These are phyloP conservation scores for Scytalopus superciliaris DNA, from an alignment of 2,113 vertebrate species.

Conservation along the genomic window DNA sequence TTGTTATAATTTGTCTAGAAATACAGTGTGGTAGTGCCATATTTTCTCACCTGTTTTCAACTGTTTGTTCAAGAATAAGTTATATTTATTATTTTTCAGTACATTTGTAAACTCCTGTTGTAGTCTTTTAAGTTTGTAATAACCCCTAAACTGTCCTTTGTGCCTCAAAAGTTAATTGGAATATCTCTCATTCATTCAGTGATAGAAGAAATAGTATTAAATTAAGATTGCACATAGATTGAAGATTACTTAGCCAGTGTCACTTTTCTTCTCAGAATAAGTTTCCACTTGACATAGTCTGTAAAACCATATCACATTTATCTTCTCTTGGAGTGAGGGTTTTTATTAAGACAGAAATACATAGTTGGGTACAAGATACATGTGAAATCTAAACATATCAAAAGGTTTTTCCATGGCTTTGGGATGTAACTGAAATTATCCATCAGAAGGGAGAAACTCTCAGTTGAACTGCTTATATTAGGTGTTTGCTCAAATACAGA, in stretches of 20 bases:
- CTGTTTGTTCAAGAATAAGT: neutral
- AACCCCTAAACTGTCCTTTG: neutral
- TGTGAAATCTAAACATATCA: neutral
- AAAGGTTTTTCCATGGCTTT: neutral
- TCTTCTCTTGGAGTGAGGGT: neutral
- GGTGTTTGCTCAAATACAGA: neutral
- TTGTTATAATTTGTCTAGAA: neutral
- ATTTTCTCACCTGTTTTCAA: neutral
- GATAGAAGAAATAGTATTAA: neutral
- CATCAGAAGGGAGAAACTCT: neutral
- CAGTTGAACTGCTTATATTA: neutral
- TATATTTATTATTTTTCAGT: neutral
- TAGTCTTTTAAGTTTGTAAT: neutral
- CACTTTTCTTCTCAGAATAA: neutral
- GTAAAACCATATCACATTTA: neutral
- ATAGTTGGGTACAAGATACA: neutral
- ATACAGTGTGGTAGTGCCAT: neutral
- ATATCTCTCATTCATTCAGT: neutral
- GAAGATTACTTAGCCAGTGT: neutral
- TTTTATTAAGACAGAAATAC: neutral
- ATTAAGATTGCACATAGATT: neutral
- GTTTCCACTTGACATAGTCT: neutral
- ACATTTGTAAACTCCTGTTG: neutral
- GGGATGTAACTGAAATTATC: neutral
- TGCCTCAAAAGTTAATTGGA: neutral